Evolutionary conservation across 2,797 vertebrate genomes (phyloP).

Genomic region (Tinamus major): DNA sequence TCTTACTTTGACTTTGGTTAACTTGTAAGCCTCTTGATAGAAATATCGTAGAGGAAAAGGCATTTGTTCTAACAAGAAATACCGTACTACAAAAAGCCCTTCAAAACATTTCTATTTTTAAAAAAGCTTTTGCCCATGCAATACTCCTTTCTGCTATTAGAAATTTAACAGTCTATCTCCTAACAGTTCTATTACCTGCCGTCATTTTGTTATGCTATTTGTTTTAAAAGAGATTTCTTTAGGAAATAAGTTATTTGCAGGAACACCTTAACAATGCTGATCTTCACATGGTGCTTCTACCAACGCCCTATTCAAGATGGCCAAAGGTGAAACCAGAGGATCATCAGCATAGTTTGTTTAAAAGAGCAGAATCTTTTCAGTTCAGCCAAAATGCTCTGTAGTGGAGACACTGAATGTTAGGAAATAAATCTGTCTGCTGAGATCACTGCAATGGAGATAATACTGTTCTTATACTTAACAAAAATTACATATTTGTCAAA

Average conservation of each 20-base stretch:
- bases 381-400: background rate
- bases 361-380: background rate
- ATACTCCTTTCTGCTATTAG: background rate
- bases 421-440: background rate
- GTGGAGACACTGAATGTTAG: background rate
- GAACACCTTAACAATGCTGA: background rate
- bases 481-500: background rate
- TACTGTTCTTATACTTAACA: background rate
- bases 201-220: background rate
- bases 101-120: background rate
- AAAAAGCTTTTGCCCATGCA: background rate
- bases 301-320: background rate
- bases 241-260: background rate
- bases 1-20: background rate
- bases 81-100: background rate
- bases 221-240: background rate
- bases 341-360: background rate
- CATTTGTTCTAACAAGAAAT: conserved; percentile 3
- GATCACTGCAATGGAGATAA: background rate
- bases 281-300: background rate
- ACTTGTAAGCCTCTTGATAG: background rate
- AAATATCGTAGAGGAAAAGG: background rate
- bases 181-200: background rate
- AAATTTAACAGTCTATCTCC: background rate
- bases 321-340: background rate